Evolutionary conservation across 1,140 invertebrate genomes (phyloP), one percentile per base, ranked within the genome.

Genomic region (Sinonovacula constricta): DNA sequence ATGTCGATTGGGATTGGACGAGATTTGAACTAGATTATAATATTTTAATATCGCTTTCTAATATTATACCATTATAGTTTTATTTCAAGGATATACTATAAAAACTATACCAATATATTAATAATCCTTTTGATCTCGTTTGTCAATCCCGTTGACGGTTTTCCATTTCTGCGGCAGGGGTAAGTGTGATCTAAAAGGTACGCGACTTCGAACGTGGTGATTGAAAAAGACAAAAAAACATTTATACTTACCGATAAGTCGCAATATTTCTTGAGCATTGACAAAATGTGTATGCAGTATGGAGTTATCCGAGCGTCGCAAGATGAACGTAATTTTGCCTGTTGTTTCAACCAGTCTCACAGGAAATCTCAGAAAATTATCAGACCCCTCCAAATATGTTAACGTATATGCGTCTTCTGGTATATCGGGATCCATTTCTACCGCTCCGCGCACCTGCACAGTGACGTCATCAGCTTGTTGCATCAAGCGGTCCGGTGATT

Each of bases 311-410:
- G 39, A 67, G 18, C 74, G 63, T 14, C 75, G 24, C 18, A 78
- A 31, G 10, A 78, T 66, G 22, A 78, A 68, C 2, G 75, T 78
- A 26, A 78, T 62, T 3, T 33, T 49, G 15, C 75, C 75, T 53
- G 60, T 78, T n/a, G 1, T 30, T 22, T 78, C 75, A 1, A 26
- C 30, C 5, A 78, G 28, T 54, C 60, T 70, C n/a, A 78, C 30
- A 2, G 75, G 75, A 70, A 78, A 78, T 30, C 75, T 33, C n/a
- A 78, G 57, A n/a, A 68, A 78, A 36, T 78, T 78, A 49, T 78
- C 75, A 10, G 75, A 78, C 10, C 75, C 75, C 24, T 78, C 75
- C 26, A 78, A 56, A 36, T 78, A 78, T 0, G 75, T 78, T 18
- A 78, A 34, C 0, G 75, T 53, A 26, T 78, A 78, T 15, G 75